Percentiles rank a stretch among this genome's conserved stretches.
Evolutionary conservation across 1,140 invertebrate genomes (phyloP).

Genomic region (Teleogryllus occipitalis): DNA sequence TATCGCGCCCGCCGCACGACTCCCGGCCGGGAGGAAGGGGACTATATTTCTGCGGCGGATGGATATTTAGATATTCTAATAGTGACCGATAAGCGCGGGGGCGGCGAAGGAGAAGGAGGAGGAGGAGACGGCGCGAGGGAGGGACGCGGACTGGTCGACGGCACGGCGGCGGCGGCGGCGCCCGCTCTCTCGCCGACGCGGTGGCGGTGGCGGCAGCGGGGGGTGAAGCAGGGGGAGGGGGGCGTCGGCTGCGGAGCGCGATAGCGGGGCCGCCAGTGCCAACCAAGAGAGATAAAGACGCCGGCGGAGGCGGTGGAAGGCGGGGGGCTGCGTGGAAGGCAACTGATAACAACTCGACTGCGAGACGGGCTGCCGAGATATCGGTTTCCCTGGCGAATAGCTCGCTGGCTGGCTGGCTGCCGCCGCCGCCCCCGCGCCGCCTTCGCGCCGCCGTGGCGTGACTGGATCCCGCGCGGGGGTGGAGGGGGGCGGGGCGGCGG

Average conservation of each 20-base stretch:
- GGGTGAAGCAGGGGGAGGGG: not conserved
- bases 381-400: constrained; percentile 15
- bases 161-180: constrained; percentile 22
- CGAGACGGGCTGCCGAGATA: constrained; percentile 21
- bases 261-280: constrained; percentile 18
- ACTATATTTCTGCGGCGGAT: constrained; percentile 27
- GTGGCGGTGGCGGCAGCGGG: constrained; percentile 27
- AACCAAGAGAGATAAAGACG: constrained; percentile 21
- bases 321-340: constrained; percentile 17
- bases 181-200: constrained; percentile 40
- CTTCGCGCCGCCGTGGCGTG: no score
- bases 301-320: constrained; percentile 12
- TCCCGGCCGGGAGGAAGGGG: constrained; percentile 20
- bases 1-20: constrained; percentile 32
- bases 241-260: constrained; percentile 5
- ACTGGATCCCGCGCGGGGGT: no score
- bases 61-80: constrained; percentile 42
- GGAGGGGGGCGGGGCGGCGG: no score
- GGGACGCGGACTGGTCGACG: constrained; percentile 20
- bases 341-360: constrained; percentile 15
- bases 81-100: constrained; percentile 29
- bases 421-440: no score
- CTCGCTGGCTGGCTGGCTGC: no score
- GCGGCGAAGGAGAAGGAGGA: not conserved
- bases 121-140: constrained; percentile 9